phyloP scores from a whole-genome alignment of 2,888 invertebrate species.

The Pyrochroa serraticornis region DNA sequence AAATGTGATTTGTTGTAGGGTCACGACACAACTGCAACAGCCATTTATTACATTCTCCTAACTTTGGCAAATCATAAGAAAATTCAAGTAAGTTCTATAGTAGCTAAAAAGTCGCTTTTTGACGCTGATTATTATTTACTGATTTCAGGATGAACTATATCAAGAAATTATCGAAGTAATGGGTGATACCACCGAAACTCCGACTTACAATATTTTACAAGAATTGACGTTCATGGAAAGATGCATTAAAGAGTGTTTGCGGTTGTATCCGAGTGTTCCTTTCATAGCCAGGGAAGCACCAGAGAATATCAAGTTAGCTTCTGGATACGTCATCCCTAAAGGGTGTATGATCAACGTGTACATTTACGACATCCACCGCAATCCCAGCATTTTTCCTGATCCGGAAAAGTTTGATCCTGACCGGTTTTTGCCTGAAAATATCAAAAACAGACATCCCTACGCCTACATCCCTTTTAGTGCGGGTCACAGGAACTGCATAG shows the following conservation, averaged over 20 bases:
- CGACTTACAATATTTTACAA: constrained; percentile 63
- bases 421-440: constrained; percentile 52
- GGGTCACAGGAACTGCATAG: constrained; percentile 54
- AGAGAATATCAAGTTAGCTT: constrained; percentile 40
- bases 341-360: constrained; percentile 64
- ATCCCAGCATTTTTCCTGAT: constrained; percentile 57
- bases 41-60: constrained; percentile 54
- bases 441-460: constrained; percentile 52
- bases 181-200: constrained; percentile 48
- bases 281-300: constrained; percentile 63
- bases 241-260: constrained; percentile 69
- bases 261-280: constrained; percentile 71
- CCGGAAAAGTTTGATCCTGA: constrained; percentile 56
- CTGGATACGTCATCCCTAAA: no score
- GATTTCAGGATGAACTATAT: constrained; percentile 49
- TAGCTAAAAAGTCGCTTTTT: no score
- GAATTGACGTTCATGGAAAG: constrained; percentile 69
- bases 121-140: no score
- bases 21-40: constrained; percentile 60
- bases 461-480: constrained; percentile 55
- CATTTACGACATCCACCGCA: constrained; percentile 59
- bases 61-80: constrained; percentile 58
- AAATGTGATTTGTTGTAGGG: no score
- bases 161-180: constrained; percentile 33
- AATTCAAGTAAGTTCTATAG: constrained; percentile 40